These are phyloP conservation scores for Drosophila glabriapex DNA, from an alignment of 2,888 invertebrate genomes.

Conservation along the genomic window DNA sequence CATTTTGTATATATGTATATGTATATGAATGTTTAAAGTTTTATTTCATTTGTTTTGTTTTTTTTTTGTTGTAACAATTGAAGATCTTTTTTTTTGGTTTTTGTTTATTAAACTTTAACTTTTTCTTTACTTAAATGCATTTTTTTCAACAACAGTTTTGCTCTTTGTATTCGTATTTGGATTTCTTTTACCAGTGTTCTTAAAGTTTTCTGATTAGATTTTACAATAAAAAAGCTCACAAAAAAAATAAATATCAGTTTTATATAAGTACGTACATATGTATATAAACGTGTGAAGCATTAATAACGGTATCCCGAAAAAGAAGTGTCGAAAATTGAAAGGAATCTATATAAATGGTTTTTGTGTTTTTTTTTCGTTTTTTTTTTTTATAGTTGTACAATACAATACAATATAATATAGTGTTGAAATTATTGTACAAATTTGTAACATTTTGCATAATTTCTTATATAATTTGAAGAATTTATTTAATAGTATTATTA, in stretches of 20 bases:
- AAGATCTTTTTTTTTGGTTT: constrained; percentile 31
- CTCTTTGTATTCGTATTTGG: constrained; percentile 33
- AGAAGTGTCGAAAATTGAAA: constrained; percentile 45
- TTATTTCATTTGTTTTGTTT: constrained; percentile 36
- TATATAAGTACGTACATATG: constrained; percentile 28
- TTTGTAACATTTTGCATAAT: constrained; percentile 56
- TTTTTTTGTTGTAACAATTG: constrained; percentile 43
- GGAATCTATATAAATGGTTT: constrained; percentile 45
- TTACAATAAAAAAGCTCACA: constrained; percentile 54
- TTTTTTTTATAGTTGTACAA: constrained; percentile 29
- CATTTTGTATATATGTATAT: constrained; percentile 30
- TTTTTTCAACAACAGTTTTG: constrained; percentile 68
- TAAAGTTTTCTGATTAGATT: constrained; percentile 37
- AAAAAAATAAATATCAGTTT: constrained; percentile 38
- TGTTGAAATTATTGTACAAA: constrained; percentile 69
- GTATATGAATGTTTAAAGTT: constrained; percentile 59
- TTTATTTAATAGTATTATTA: constrained; percentile 25
- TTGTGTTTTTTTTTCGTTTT: not conserved
- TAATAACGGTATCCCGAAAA: constrained; percentile 38
- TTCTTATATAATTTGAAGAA: constrained; percentile 21
- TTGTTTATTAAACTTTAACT: constrained; percentile 47
- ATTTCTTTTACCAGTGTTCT: constrained; percentile 16
- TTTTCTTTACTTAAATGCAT: constrained; percentile 66
- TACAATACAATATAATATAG: constrained; percentile 32
- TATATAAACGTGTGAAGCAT: constrained; percentile 47